A percentile compares a stretch with the other conserved stretches of the same genome.
phyloP scores from a whole-genome alignment of 2,113 vertebrate genomes.

The Tenebrosternarchus preto region DNA sequence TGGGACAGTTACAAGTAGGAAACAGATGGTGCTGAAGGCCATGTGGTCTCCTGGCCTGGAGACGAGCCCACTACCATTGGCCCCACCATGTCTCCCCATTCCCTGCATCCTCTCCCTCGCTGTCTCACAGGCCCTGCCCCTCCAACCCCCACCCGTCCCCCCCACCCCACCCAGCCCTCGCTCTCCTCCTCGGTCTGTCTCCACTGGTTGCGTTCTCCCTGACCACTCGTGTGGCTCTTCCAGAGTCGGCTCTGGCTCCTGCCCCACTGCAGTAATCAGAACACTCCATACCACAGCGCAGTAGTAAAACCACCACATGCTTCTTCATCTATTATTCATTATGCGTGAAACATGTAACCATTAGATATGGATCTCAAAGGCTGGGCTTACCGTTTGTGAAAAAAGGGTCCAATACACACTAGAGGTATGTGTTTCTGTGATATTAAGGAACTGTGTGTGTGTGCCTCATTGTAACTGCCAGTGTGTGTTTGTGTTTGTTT shows the following conservation, averaged over 20 bases:
- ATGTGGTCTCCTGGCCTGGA: conserved; percentile 36
- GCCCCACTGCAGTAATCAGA: conserved; percentile 27
- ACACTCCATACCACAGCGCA: conserved; percentile 31
- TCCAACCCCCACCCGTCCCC: background rate
- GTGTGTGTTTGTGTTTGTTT: conserved; percentile 13
- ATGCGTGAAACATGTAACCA: conserved; percentile 36
- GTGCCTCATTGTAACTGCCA: no score
- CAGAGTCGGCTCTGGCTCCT: conserved; percentile 7
- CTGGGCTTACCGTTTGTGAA: conserved; percentile 18
- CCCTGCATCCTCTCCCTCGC: conserved; percentile 25
- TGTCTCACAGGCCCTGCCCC: conserved; percentile 18
- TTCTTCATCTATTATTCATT: conserved; percentile 46
- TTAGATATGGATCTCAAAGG: conserved; percentile 43
- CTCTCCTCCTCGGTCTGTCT: conserved; percentile 24
- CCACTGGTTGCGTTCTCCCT: conserved; percentile 13
- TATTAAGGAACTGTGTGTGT: no score
- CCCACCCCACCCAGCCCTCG: conserved; percentile 21
- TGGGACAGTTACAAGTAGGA: conserved; percentile 38
- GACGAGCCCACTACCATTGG: conserved; percentile 20
- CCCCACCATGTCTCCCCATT: conserved; percentile 18
- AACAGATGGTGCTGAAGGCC: conserved; percentile 54
- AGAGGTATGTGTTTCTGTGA: background rate
- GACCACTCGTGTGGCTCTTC: background rate
- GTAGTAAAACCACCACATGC: conserved; percentile 48
- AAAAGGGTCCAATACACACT: conserved; percentile 1